Base-by-base conservation (phyloP, 2,113 vertebrate species). In the Pungitius pungitius region DNA sequence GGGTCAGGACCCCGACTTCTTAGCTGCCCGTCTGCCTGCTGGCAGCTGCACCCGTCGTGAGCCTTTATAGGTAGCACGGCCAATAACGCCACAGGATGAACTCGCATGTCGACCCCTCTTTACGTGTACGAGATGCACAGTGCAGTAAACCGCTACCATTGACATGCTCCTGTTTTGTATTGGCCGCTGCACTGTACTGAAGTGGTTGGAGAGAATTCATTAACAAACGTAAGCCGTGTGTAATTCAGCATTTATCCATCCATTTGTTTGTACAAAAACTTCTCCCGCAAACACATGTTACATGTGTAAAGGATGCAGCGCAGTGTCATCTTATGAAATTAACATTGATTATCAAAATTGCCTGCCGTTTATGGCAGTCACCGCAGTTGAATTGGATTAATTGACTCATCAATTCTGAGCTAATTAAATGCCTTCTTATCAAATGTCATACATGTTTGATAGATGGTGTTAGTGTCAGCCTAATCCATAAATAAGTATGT, bases 41-140 rank as follows among this genome's bases (percentile, higher is more conserved):
- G 37, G 82, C 45, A 62, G 67, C 62, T 52, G 43, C 79, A 76
- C 64, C 85, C 85, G 84, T 90, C 74, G 20, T 65, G 69, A 66
- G 26, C 71, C 73, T 73, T 86, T 81, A 85, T 81, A 85, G 22
- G 47, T 15, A 51, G n/a, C 69, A 61, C 20, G 42, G 45, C 59
- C 43, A 52, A 62, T 42, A 55, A 14, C 62, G 1, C 75, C 54
- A 51, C 59, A 73, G 77, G 80, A 61, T 9, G 33, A 22, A 24
- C 73, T 56, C 72, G 33, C 8, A 0, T 74, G 60, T 67, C 88
- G 75, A 89, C 84, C 82, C 84, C 77, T 84, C 20, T 37, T n/a
- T 68, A 40, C 24, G 75, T 6, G 68, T 6, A 37, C 59, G 49
- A n/a, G 20, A 73, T 60, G 49, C 27, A 73, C 45, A 73, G 62